These are phyloP conservation scores for Cerastoderma edule DNA, from an alignment of 2,888 invertebrate species.

Conservation along the genomic window DNA sequence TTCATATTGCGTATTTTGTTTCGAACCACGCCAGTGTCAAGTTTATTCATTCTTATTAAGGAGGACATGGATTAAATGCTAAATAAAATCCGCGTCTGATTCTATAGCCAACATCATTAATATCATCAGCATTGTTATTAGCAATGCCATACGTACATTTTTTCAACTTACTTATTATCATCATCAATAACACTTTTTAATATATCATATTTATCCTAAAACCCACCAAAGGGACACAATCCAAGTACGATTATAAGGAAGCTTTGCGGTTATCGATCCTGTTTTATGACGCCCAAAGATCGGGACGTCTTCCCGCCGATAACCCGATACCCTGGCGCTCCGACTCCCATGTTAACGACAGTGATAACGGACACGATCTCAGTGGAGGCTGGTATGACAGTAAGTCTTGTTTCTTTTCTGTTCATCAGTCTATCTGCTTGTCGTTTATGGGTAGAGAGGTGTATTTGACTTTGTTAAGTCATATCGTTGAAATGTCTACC, in stretches of 20 bases:
- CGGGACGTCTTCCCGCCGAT: conserved; percentile 76
- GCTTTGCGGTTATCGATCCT: conserved; percentile 76
- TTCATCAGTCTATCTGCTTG: no score
- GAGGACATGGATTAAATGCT: no score
- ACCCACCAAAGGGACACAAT: conserved; percentile 35
- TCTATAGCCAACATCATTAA: neutral
- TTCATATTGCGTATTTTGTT: no score
- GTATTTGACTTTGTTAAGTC: no score
- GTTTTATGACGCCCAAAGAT: conserved; percentile 80
- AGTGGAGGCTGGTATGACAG: conserved; percentile 58
- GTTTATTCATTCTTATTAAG: no score
- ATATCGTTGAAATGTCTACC: no score
- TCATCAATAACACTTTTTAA: neutral
- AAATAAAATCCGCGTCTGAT: neutral
- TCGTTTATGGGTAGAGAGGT: no score
- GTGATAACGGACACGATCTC: conserved; percentile 52
- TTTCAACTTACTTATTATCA: neutral
- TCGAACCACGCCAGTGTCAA: no score
- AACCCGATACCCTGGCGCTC: conserved; percentile 79
- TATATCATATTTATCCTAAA: neutral
- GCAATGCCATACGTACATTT: neutral
- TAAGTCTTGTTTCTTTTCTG: no score
- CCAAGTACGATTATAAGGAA: conserved; percentile 70
- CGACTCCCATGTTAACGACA: conserved; percentile 76
- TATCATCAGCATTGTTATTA: neutral